phyloP scores from a whole-genome alignment of 2,888 invertebrate species.

The Diarsia rubi region DNA sequence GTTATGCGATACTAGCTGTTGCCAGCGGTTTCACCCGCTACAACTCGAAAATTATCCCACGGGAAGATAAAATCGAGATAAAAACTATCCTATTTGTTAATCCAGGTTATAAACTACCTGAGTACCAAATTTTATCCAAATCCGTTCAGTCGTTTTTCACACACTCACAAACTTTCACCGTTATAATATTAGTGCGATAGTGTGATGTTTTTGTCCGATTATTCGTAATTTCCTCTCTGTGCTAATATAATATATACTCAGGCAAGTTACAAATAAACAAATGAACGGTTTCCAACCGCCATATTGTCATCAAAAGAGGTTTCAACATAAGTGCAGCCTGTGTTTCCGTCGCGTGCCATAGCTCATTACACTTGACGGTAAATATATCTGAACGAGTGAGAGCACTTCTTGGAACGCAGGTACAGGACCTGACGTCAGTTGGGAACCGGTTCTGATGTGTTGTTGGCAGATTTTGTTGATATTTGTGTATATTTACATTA shows the following conservation, averaged over 20 bases:
- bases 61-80: too few species aligned
- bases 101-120: too few species aligned
- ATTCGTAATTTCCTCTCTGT: background rate
- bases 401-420: slow-evolving; percentile 46
- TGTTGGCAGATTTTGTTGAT: background rate
- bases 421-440: slow-evolving; percentile 25
- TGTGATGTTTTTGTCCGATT: too few species aligned
- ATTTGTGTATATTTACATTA: too few species aligned
- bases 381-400: slow-evolving; percentile 40
- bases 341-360: slow-evolving; percentile 53
- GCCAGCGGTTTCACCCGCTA: too few species aligned
- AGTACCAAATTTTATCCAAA: too few species aligned
- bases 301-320: background rate
- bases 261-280: background rate
- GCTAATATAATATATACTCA: background rate
- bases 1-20: too few species aligned
- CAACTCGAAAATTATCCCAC: too few species aligned
- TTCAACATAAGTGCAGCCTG: slow-evolving; percentile 37
- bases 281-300: slow-evolving; percentile 7
- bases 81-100: too few species aligned
- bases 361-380: slow-evolving; percentile 44
- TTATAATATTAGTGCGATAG: too few species aligned
- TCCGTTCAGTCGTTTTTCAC: too few species aligned
- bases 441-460: slow-evolving; percentile 4
- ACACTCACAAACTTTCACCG: too few species aligned